These are phyloP conservation scores for Apostichopus californicus DNA, from an alignment of 35 echinoderm and acorn worm species.

Conservation along the genomic window DNA sequence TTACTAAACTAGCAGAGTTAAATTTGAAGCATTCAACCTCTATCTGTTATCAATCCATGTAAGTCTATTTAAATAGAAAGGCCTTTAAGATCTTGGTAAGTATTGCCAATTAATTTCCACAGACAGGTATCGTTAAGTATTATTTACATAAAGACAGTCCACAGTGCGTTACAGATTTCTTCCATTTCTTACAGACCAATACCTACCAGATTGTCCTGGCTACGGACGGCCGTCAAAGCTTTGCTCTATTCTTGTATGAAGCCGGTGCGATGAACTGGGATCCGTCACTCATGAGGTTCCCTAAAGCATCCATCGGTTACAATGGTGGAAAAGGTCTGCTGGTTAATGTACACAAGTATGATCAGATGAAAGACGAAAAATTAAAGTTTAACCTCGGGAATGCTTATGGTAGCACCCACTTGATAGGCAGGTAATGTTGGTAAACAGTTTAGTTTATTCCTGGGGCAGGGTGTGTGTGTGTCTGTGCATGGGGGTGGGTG, in stretches of 20 bases:
- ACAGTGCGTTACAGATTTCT: background rate
- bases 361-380: background rate
- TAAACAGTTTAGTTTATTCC: background rate
- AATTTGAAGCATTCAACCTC: too few species aligned
- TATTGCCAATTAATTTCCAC: too few species aligned
- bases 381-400: background rate
- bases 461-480: background rate
- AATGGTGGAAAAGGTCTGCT: constrained; percentile 32
- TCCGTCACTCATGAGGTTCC: constrained; percentile 26
- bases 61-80: too few species aligned
- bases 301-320: constrained; percentile 78
- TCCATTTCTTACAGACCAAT: constrained; percentile 53
- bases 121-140: too few species aligned
- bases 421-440: background rate
- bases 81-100: too few species aligned
- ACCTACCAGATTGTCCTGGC: constrained; percentile 87
- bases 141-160: too few species aligned
- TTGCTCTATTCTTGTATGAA: constrained; percentile 82
- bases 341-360: background rate
- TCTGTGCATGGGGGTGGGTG: background rate
- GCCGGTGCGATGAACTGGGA: constrained; percentile 82
- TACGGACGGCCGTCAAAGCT: constrained; percentile 79
- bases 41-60: too few species aligned
- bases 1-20: too few species aligned
- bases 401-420: background rate